Evolutionary conservation across 2,113 vertebrate species (phyloP).

Genomic region (Ciconia stormi): DNA sequence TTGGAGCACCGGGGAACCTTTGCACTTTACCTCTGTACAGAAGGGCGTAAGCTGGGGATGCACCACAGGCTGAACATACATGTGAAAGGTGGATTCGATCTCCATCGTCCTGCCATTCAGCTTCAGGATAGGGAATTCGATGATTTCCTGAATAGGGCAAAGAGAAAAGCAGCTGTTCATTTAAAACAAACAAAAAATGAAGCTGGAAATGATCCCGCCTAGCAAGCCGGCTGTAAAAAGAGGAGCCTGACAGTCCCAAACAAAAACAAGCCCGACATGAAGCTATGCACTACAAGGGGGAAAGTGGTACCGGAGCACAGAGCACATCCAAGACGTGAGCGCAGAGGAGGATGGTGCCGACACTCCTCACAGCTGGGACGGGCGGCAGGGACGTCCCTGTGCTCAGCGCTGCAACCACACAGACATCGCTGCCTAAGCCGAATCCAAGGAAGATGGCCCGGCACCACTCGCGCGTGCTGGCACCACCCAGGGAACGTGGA

Average conservation of each 20-base stretch:
- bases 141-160: slow-evolving; percentile 79
- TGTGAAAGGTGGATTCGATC: slow-evolving; percentile 86
- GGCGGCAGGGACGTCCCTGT: neutral
- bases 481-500: neutral
- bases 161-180: slow-evolving; percentile 56
- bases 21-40: slow-evolving; percentile 84
- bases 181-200: neutral
- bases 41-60: slow-evolving; percentile 86
- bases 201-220: neutral
- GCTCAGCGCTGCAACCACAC: neutral
- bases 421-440: neutral
- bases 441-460: neutral
- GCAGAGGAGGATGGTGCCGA: neutral
- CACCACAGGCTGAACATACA: slow-evolving; percentile 85
- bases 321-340: neutral
- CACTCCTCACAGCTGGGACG: accelerated
- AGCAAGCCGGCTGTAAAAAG: neutral
- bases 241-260: neutral
- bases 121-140: slow-evolving; percentile 86
- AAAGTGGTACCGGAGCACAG: neutral
- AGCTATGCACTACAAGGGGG: neutral
- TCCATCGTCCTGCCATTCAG: slow-evolving; percentile 86
- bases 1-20: slow-evolving; percentile 29
- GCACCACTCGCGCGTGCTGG: accelerated
- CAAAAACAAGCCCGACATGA: neutral